A percentile compares a stretch with the other conserved stretches of the same genome.
phyloP scores from a whole-genome alignment of 2,888 invertebrate genomes.

The Sminthurides aquaticus region DNA sequence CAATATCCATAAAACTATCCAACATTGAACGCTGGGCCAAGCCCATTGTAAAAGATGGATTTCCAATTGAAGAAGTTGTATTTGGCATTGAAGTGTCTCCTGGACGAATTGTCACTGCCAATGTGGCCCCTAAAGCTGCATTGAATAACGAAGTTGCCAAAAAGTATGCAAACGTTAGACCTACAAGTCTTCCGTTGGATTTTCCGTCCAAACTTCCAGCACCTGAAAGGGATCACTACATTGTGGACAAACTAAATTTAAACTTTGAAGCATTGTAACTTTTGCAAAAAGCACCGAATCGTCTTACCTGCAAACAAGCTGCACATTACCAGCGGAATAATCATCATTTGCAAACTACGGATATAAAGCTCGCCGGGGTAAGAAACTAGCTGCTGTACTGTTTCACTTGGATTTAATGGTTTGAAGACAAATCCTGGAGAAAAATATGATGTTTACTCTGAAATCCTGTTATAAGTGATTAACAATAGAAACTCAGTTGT shows the following conservation, averaged over 20 bases:
- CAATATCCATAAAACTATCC: constrained; percentile 81
- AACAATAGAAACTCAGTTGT: background rate
- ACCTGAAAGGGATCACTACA: constrained; percentile 52
- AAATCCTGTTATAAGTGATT: background rate
- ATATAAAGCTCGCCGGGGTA: constrained; percentile 88
- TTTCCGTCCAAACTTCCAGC: constrained; percentile 76
- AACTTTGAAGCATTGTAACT: background rate
- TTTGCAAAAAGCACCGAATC: background rate
- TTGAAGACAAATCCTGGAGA: constrained; percentile 33
- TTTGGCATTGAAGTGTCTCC: constrained; percentile 54
- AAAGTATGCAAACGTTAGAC: constrained; percentile 71
- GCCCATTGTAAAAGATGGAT: constrained; percentile 11
- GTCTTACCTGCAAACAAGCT: constrained; percentile 49
- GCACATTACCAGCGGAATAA: constrained; percentile 77
- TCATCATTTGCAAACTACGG: constrained; percentile 78
- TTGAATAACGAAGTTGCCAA: constrained; percentile 72
- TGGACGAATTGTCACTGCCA: constrained; percentile 68
- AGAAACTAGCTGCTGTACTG: constrained; percentile 55
- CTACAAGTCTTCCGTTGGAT: constrained; percentile 76
- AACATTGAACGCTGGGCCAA: constrained; percentile 49
- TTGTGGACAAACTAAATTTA: background rate
- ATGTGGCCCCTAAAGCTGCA: constrained; percentile 64
- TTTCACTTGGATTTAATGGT: constrained; percentile 25
- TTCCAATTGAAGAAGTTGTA: constrained; percentile 14
- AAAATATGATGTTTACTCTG: background rate